These are phyloP conservation scores for Bilobella aurantiaca DNA, from an alignment of 1,140 invertebrate species.

Conservation along the genomic window DNA sequence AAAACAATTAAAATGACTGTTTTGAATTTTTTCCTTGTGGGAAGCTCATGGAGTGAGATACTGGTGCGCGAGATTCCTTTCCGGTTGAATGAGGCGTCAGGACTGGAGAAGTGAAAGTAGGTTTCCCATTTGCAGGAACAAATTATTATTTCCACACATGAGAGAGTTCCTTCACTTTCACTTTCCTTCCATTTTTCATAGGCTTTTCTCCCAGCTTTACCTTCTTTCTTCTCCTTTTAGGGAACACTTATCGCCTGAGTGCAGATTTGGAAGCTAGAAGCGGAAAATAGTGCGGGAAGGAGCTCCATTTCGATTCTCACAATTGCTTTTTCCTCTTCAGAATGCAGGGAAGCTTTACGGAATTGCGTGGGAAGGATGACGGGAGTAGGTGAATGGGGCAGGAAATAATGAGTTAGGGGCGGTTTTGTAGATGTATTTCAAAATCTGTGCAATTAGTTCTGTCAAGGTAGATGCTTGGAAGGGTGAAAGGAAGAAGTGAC, in stretches of 20 bases:
- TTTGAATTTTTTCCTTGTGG: no score
- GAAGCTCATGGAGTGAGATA: neutral
- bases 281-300: neutral
- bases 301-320: neutral
- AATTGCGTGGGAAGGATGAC: no score
- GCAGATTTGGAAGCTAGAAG: neutral
- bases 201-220: neutral
- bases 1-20: no score
- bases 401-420: no score
- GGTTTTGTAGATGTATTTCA: no score
- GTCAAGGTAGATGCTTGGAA: no score
- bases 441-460: no score
- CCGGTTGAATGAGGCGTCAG: neutral
- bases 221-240: neutral
- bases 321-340: neutral
- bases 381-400: no score
- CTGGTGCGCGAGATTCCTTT: neutral
- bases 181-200: neutral
- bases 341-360: neutral
- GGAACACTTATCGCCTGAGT: neutral
- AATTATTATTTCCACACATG: constrained; percentile 7
- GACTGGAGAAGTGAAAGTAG: neutral
- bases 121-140: neutral
- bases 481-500: neutral
- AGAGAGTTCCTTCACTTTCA: neutral